Base-by-base conservation (phyloP, 2,113 vertebrate genomes). In the Blennius ocellaris region DNA sequence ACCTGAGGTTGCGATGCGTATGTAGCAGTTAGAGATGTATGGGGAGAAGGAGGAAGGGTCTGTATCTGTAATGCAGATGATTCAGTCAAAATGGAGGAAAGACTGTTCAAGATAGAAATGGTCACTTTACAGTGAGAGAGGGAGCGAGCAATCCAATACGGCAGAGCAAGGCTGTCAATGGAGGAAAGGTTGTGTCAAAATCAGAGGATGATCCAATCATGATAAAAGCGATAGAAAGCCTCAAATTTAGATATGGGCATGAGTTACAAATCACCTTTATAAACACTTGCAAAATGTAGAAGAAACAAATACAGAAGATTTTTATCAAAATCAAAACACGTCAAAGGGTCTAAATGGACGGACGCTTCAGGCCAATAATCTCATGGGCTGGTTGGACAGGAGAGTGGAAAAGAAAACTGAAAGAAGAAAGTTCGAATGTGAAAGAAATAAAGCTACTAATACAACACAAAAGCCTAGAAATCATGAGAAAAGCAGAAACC, bases 271-370 rank as follows among this genome's bases (percentile, higher is more conserved):
- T 90, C 89, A 90, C 91, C 93, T 92, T 93, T 86, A 78, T 47
- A 92, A 93, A 94, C 92, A 94, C 93, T 94, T 94, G 93, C 93
- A 94, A 94, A 94, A 94, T 94, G 93, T 93, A 92, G 75, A 90
- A 45, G 73, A 75, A 89, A 86, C 17, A 51, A 53, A 87, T 49
- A 84, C 40, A 57, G 55, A 56, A 71, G 59, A 71, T 64, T 76
- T 76, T 10, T 60, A 74, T n/a, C 15, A 1, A 82, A 86, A 85
- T 69, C 5, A 77, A 65, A 89, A 69, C 3, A 87, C 62, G 77
- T 43, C 67, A 48, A 67, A 76, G 69, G 67, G 48, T 36, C 17
- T 78, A 80, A 86, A 82, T 84, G 71, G 63, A 73, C 74, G 70
- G 21, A 89, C 61, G 84, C 60, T 68, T 78, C 40, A 85, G 70